Percentiles rank a stretch among this genome's conserved stretches.
Evolutionary conservation across 2,113 vertebrate species (phyloP).

Genomic region (Odontophorus gujanensis): DNA sequence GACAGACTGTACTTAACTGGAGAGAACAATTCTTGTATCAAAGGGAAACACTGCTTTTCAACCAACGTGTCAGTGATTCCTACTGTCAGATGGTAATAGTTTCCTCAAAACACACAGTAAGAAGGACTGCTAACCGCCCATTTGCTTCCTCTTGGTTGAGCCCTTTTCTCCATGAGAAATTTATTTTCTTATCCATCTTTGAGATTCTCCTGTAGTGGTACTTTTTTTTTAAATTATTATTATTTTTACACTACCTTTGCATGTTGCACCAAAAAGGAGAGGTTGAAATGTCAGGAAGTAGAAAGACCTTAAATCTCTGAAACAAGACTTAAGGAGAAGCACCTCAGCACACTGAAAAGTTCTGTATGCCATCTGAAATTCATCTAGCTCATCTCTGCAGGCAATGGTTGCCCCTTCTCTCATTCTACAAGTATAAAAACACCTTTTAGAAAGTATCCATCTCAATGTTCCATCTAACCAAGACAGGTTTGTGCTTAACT

Average conservation of each 20-base stretch:
- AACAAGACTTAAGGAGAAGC: background rate
- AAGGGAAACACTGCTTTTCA: slow-evolving; percentile 20
- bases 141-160: background rate
- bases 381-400: background rate
- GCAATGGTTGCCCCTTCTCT: background rate
- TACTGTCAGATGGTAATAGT: slow-evolving; percentile 20
- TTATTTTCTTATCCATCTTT: background rate
- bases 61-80: background rate
- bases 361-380: background rate
- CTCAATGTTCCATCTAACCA: background rate
- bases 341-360: background rate
- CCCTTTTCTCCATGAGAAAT: slow-evolving; percentile 2
- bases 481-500: background rate
- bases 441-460: background rate
- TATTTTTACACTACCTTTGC: background rate
- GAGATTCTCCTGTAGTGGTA: background rate
- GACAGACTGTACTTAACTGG: background rate
- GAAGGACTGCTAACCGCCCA: background rate
- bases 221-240: background rate
- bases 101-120: slow-evolving; percentile 1
- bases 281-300: background rate
- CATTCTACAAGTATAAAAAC: background rate
- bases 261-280: background rate
- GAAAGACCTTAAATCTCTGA: background rate
- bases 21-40: background rate